Percentiles rank a stretch among this genome's conserved stretches.
phyloP scores from a whole-genome alignment of 2,113 vertebrate species.

The Siphamia tubifer region DNA sequence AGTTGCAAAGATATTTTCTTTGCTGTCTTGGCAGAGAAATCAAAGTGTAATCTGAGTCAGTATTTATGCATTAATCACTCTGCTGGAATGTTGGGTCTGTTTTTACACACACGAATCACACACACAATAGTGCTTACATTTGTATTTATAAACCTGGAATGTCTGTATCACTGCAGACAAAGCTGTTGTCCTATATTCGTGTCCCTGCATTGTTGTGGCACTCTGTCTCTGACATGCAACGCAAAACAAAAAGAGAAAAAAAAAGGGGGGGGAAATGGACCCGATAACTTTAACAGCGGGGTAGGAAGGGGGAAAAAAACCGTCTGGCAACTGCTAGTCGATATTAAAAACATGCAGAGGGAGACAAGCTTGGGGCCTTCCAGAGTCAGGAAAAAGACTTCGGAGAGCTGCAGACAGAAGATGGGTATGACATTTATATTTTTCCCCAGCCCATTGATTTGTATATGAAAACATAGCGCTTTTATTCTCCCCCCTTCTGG shows the following conservation, averaged over 20 bases:
- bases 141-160: background rate
- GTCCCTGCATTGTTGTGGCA: background rate
- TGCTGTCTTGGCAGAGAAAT: slow-evolving; percentile 15
- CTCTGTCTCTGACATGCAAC: slow-evolving; percentile 24
- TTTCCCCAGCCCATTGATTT: slow-evolving; percentile 93
- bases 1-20: background rate
- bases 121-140: background rate
- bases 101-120: background rate
- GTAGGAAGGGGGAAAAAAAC: slow-evolving; percentile 77
- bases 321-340: slow-evolving; percentile 82
- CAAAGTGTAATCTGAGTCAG: slow-evolving; percentile 26
- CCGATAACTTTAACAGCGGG: slow-evolving; percentile 82
- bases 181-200: background rate
- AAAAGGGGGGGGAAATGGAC: slow-evolving; percentile 80
- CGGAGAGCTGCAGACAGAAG: slow-evolving; percentile 83
- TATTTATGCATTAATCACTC: slow-evolving; percentile 38
- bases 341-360: slow-evolving; percentile 92
- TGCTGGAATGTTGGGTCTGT: slow-evolving; percentile 22
- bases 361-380: slow-evolving; percentile 90
- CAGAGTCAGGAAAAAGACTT: slow-evolving; percentile 90
- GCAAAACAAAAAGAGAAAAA: slow-evolving; percentile 34
- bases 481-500: slow-evolving; percentile 88
- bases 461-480: slow-evolving; percentile 98
- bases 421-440: slow-evolving; percentile 89
- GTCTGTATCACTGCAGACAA: slow-evolving; percentile 7